Percentiles rank a stretch among this genome's conserved stretches.
phyloP scores from a whole-genome alignment of 2,888 invertebrate genomes.

The Stenurella melanura region DNA sequence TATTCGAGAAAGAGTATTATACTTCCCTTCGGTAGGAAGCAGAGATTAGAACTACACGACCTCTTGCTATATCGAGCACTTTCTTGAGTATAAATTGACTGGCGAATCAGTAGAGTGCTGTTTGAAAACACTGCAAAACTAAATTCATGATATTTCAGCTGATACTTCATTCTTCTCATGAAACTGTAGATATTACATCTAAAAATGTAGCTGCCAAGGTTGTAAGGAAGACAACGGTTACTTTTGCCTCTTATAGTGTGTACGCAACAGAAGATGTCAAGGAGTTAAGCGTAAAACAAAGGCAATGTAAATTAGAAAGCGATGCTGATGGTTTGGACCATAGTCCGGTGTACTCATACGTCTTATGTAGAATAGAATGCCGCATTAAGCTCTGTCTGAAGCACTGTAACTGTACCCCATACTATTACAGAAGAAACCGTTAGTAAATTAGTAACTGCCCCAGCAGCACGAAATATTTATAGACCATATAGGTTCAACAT shows the following conservation, averaged over 20 bases:
- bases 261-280: conserved; percentile 23
- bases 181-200: conserved; percentile 57
- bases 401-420: conserved; percentile 69
- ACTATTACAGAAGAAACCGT: conserved; percentile 67
- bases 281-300: conserved; percentile 57
- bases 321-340: conserved; percentile 65
- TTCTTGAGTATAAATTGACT: too few species aligned
- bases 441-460: too few species aligned
- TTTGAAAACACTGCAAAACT: too few species aligned
- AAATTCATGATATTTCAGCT: conserved; percentile 51
- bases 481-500: too few species aligned
- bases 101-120: too few species aligned
- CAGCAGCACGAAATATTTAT: too few species aligned
- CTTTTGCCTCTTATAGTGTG: conserved; percentile 1
- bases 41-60: too few species aligned
- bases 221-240: neutral
- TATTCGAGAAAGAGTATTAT: too few species aligned
- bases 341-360: conserved; percentile 67
- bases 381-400: conserved; percentile 65
- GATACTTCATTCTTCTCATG: conserved; percentile 57
- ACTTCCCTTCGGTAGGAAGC: too few species aligned
- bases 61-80: too few species aligned
- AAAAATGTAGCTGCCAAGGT: neutral
- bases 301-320: conserved; percentile 64
- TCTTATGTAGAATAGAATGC: conserved; percentile 69